phyloP scores from a whole-genome alignment of 2,797 vertebrate genomes.

The Tokudaia tokunoshimensis region DNA sequence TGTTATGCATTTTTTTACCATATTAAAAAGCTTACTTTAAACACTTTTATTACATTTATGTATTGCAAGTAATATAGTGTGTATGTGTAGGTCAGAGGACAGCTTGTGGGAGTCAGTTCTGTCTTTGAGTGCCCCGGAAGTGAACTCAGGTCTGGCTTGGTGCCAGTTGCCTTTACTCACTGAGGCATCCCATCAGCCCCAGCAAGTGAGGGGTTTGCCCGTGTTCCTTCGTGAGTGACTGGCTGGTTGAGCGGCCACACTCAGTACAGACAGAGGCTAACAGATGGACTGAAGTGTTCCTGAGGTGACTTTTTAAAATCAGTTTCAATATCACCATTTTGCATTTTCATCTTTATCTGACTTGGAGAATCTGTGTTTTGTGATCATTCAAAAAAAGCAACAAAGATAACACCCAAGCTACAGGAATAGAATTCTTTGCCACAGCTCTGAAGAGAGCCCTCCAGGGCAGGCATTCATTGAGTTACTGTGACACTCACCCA shows the following conservation, averaged over 20 bases:
- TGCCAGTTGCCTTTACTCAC: not conserved
- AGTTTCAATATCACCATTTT: not conserved
- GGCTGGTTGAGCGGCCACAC: not conserved
- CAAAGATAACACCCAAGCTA: not conserved
- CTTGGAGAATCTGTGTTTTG: not conserved
- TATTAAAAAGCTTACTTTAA: not conserved
- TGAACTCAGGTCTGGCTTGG: not conserved
- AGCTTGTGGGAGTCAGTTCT: not conserved
- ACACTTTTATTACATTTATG: not conserved
- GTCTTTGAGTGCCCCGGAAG: not conserved
- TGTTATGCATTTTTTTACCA: not conserved
- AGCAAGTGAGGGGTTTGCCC: not conserved
- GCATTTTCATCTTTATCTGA: not conserved
- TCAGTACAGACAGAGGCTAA: not conserved
- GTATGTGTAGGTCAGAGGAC: not conserved
- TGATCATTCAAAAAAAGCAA: not conserved
- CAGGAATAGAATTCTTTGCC: not conserved
- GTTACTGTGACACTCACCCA: not conserved
- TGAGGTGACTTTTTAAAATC: not conserved
- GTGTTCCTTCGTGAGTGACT: not conserved
- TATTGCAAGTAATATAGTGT: not conserved
- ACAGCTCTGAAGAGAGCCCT: not conserved
- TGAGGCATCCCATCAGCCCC: not conserved
- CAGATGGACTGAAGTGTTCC: not conserved
- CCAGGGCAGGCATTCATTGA: not conserved